These are phyloP conservation scores for Reticulitermes lucifugus DNA, from an alignment of 2,888 invertebrate genomes.

Conservation along the genomic window DNA sequence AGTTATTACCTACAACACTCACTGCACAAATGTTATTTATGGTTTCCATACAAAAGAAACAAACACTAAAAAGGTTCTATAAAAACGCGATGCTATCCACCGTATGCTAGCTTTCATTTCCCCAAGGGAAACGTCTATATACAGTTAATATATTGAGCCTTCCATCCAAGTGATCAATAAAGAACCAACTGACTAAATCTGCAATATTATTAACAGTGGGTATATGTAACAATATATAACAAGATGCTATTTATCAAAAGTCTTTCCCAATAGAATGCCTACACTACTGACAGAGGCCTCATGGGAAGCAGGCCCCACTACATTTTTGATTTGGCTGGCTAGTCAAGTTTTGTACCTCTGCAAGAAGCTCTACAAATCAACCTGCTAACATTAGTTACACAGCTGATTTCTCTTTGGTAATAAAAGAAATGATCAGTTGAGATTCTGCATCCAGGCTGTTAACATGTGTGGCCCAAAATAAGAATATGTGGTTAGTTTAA, in stretches of 20 bases:
- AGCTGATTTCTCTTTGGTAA: slow-evolving; percentile 55
- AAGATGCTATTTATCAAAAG: slow-evolving; percentile 56
- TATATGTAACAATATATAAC: slow-evolving; percentile 56
- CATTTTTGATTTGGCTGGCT: slow-evolving; percentile 55
- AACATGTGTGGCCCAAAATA: slow-evolving; percentile 38
- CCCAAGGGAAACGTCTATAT: slow-evolving; percentile 47
- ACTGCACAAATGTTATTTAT: slow-evolving; percentile 51
- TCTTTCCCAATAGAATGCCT: slow-evolving; percentile 52
- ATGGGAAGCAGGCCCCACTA: slow-evolving; percentile 50
- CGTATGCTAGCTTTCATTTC: slow-evolving; percentile 46
- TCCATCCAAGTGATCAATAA: slow-evolving; percentile 53
- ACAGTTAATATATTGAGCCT: slow-evolving; percentile 54
- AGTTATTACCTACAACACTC: slow-evolving; percentile 50
- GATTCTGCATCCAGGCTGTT: slow-evolving; percentile 26
- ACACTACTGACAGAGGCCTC: slow-evolving; percentile 51
- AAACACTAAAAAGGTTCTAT: slow-evolving; percentile 53
- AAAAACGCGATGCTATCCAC: slow-evolving; percentile 52
- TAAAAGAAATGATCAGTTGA: slow-evolving; percentile 49
- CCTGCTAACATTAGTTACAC: slow-evolving; percentile 52
- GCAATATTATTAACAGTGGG: slow-evolving; percentile 56
- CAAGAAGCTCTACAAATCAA: slow-evolving; percentile 52
- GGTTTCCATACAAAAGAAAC: slow-evolving; percentile 49
- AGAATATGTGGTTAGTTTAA: slow-evolving; percentile 37
- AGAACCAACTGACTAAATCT: slow-evolving; percentile 54
- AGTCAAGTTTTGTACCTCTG: slow-evolving; percentile 53